phyloP scores from a whole-genome alignment of 1,140 invertebrate genomes.

The Nephotettix cincticeps region DNA sequence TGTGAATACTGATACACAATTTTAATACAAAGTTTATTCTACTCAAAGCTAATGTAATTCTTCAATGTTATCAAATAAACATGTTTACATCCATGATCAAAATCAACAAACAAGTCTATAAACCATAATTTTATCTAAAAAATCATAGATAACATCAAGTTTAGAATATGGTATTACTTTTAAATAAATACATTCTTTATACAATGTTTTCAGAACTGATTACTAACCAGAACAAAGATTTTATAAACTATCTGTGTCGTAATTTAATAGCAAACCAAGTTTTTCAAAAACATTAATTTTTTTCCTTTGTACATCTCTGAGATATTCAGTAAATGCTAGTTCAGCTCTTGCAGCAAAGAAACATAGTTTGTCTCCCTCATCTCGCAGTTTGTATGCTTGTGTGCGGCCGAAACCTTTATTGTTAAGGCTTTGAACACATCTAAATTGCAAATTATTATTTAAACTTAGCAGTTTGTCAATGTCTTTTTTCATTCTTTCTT shows the following conservation, averaged over 20 bases:
- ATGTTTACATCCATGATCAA: no score
- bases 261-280: constrained; percentile 4
- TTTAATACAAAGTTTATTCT: no score
- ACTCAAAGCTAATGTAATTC: no score
- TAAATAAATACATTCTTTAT: no score
- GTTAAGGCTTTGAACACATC: constrained; percentile 35
- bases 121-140: no score
- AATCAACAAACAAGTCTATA: no score
- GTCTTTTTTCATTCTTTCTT: constrained; percentile 41
- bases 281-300: constrained; percentile 25
- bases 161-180: no score
- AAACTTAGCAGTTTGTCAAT: constrained; percentile 34
- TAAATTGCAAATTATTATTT: constrained; percentile 32
- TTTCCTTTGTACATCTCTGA: constrained; percentile 31
- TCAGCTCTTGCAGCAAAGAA: constrained; percentile 33
- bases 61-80: no score
- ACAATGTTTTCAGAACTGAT: no score
- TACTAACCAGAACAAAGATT: no score
- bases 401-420: constrained; percentile 36
- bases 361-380: constrained; percentile 29
- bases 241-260: constrained; percentile 10
- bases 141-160: no score
- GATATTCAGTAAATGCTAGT: constrained; percentile 33
- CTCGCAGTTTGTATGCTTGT: constrained; percentile 33
- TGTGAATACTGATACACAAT: no score